Conservation (phyloP, 1,140 invertebrate species). For the Lasioglossum albipes region DNA sequence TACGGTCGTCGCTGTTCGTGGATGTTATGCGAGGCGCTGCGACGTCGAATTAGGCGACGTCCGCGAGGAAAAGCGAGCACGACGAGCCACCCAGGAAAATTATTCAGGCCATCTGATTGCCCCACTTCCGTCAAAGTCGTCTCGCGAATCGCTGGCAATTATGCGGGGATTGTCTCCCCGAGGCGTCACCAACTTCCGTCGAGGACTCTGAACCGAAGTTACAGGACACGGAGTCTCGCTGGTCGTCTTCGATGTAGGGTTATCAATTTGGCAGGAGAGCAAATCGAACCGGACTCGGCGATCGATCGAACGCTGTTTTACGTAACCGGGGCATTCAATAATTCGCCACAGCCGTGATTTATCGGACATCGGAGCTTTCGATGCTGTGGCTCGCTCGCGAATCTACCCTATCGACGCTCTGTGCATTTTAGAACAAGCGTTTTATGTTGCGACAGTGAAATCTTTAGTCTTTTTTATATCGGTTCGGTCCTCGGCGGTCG, state of each 20-base stretch:
- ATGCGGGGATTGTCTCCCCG: constrained; percentile 4
- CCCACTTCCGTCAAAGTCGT: constrained; percentile 40
- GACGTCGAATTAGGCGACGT: constrained; percentile 30
- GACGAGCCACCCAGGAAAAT: constrained; percentile 18
- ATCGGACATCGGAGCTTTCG: not conserved
- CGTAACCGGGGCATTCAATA: constrained; percentile 28
- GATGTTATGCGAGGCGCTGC: constrained; percentile 20
- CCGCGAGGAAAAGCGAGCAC: constrained; percentile 2
- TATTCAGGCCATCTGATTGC: constrained; percentile 41
- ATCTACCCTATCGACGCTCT: too few relatives aligned
- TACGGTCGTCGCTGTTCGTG: not conserved
- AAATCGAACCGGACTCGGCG: not conserved
- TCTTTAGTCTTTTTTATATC: too few relatives aligned
- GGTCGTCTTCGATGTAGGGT: too few relatives aligned
- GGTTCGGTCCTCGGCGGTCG: too few relatives aligned
- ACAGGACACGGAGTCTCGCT: not conserved
- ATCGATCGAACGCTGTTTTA: constrained; percentile 22
- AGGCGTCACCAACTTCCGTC: not conserved
- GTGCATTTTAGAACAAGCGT: too few relatives aligned
- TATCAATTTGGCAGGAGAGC: not conserved
- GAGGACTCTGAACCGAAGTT: not conserved
- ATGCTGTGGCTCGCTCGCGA: too few relatives aligned
- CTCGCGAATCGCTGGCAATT: constrained; percentile 32
- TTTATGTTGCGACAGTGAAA: too few relatives aligned
- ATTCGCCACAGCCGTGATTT: not conserved